These are phyloP conservation scores for Bostrychus sinensis DNA, from an alignment of 2,113 vertebrate species.

Conservation along the genomic window DNA sequence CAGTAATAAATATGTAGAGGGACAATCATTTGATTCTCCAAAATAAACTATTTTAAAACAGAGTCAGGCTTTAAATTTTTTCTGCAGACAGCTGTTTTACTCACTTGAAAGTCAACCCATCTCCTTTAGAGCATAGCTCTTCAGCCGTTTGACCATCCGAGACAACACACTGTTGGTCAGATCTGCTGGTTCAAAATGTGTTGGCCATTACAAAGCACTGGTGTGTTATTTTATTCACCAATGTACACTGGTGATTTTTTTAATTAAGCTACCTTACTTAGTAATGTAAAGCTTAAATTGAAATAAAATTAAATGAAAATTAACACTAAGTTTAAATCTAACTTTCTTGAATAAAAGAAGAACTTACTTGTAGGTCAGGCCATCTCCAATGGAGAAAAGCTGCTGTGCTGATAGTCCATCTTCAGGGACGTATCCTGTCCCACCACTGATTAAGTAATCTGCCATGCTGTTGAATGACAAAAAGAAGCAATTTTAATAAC, in stretches of 20 bases:
- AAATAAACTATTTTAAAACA: constrained; percentile 28
- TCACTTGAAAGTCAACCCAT: constrained; percentile 86
- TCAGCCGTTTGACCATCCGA: constrained; percentile 82
- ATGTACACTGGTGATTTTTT: constrained; percentile 29
- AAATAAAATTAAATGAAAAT: neutral
- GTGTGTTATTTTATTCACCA: constrained; percentile 51
- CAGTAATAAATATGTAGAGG: constrained; percentile 21
- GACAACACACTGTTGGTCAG: constrained; percentile 80
- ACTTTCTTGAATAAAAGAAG: constrained; percentile 13
- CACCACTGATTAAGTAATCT: constrained; percentile 91
- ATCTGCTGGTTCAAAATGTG: constrained; percentile 83
- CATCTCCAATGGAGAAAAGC: constrained; percentile 90
- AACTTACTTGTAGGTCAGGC: constrained; percentile 93
- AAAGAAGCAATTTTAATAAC: constrained; percentile 17
- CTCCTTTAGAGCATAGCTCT: constrained; percentile 84
- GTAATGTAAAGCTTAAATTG: constrained; percentile 13
- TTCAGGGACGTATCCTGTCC: constrained; percentile 89
- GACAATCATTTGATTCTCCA: constrained; percentile 55
- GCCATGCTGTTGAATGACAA: constrained; percentile 84
- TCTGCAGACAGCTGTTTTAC: constrained; percentile 76
- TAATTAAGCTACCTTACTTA: constrained; percentile 42
- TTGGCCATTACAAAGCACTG: constrained; percentile 77
- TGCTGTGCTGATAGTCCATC: constrained; percentile 91
- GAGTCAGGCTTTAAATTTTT: constrained; percentile 17
- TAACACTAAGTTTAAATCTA: neutral